Conservation (phyloP, 2,888 invertebrate genomes). For the Callinectes sapidus region DNA sequence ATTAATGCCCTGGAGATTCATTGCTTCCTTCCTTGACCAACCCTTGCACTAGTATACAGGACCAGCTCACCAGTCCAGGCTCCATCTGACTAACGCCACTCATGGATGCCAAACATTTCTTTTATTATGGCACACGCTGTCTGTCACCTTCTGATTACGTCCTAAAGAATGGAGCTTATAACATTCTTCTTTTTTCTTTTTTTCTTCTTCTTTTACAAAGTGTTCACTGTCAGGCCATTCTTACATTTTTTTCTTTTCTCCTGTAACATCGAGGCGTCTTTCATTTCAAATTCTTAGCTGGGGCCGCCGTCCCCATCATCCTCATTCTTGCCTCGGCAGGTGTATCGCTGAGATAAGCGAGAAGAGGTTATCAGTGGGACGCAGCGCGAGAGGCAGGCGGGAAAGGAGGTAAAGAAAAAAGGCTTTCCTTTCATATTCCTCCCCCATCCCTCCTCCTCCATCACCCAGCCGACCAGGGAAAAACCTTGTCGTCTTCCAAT, state of each 20-base stretch:
- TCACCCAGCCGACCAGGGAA: neutral
- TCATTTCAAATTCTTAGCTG: neutral
- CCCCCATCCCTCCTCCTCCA: neutral
- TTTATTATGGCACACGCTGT: too few relatives aligned
- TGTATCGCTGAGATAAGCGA: slow-evolving; percentile 4
- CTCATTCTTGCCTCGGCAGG: slow-evolving; percentile 6
- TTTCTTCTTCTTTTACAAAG: too few relatives aligned
- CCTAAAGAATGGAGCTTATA: too few relatives aligned
- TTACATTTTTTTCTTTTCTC: neutral
- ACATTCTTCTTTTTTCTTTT: too few relatives aligned
- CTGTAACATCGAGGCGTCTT: neutral
- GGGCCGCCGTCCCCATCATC: neutral
- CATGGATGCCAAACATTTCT: too few relatives aligned
- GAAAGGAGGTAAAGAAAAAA: slow-evolving; percentile 7
- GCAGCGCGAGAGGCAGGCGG: neutral
- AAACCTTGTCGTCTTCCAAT: slow-evolving; percentile 14
- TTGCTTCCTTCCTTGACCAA: too few relatives aligned
- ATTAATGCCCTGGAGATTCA: too few relatives aligned
- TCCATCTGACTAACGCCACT: too few relatives aligned
- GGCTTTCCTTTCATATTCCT: neutral
- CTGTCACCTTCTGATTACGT: too few relatives aligned
- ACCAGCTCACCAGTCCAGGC: too few relatives aligned
- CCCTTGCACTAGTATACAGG: too few relatives aligned
- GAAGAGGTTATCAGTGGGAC: slow-evolving; percentile 7
- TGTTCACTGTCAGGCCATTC: neutral